A percentile compares a stretch with the other conserved stretches of the same genome.
Evolutionary conservation across 2,113 vertebrate genomes (phyloP).

Genomic region (Engraulis encrasicolus): DNA sequence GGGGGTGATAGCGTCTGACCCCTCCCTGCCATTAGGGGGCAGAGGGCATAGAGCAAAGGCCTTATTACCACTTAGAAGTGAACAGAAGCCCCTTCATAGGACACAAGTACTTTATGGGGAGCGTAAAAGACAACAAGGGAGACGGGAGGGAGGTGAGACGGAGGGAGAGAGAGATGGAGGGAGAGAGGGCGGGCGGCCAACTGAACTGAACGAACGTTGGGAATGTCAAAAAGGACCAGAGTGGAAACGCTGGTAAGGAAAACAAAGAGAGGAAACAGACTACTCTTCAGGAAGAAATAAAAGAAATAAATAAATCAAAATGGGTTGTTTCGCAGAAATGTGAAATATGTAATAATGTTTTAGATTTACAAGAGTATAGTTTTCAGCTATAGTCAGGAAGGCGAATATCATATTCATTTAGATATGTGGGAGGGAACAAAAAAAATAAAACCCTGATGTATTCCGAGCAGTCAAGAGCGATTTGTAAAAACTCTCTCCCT

Average conservation of each 20-base stretch:
- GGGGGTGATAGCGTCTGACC: constrained; percentile 49
- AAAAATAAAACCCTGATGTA: no score
- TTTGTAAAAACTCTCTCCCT: not conserved
- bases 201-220: no score
- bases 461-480: not conserved
- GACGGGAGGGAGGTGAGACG: not conserved
- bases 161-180: not conserved
- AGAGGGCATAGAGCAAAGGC: constrained; percentile 45
- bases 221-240: not conserved
- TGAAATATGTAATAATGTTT: not conserved
- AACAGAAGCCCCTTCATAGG: constrained; percentile 55
- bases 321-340: not conserved
- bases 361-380: not conserved
- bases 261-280: not conserved
- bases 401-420: not conserved
- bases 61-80: constrained; percentile 55
- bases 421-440: not conserved
- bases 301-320: not conserved
- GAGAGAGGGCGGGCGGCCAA: not conserved
- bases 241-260: not conserved
- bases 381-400: not conserved
- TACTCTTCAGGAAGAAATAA: not conserved
- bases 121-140: constrained; percentile 52
- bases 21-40: constrained; percentile 53
- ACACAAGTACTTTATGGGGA: constrained; percentile 55